phyloP scores from a whole-genome alignment of 2,113 vertebrate species.

The Xiphophorus couchianus region DNA sequence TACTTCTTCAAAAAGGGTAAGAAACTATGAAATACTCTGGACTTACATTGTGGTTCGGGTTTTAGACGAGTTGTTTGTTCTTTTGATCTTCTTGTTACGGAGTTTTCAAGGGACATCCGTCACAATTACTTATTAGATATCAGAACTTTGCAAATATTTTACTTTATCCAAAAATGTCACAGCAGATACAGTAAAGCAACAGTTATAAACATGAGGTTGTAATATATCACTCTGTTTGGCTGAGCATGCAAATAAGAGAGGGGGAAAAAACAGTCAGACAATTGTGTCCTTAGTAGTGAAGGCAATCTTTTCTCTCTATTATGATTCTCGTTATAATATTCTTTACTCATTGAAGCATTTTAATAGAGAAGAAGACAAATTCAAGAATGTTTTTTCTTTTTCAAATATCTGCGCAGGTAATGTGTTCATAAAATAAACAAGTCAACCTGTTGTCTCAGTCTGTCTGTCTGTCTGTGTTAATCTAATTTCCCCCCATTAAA shows the following conservation, averaged over 20 bases:
- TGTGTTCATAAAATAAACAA: neutral
- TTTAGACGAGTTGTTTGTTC: neutral
- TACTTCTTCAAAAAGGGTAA: conserved; percentile 40
- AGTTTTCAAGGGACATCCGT: neutral
- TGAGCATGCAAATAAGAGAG: neutral
- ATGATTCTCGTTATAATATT: too few relatives aligned
- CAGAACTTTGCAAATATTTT: neutral
- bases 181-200: neutral
- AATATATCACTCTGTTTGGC: neutral
- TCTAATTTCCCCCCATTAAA: neutral
- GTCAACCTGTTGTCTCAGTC: conserved; percentile 8
- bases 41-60: neutral
- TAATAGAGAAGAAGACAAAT: neutral
- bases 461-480: neutral
- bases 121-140: neutral
- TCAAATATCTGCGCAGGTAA: neutral
- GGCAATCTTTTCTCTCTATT: too few relatives aligned
- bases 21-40: conserved; percentile 5
- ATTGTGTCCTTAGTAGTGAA: neutral
- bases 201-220: neutral
- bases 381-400: neutral
- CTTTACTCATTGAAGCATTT: neutral
- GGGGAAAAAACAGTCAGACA: neutral
- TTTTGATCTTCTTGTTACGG: neutral
- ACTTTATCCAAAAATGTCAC: neutral